These are phyloP conservation scores for Cydia strobilella DNA, from an alignment of 1,140 invertebrate species.

Conservation along the genomic window DNA sequence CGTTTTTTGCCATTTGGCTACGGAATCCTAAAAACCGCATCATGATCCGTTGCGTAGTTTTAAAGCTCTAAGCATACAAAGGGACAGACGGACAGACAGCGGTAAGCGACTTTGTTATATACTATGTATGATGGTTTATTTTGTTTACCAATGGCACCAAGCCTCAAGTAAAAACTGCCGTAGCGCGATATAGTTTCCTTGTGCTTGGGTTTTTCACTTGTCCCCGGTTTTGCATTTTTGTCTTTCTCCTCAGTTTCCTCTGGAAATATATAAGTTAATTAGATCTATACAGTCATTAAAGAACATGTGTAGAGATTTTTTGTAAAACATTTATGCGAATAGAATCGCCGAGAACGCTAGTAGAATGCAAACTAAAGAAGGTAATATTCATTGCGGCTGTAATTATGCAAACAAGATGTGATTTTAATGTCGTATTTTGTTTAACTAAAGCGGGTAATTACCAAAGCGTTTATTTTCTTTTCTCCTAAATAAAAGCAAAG, in stretches of 20 bases:
- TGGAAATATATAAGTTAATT: conserved; percentile 43
- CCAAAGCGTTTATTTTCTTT: conserved; percentile 39
- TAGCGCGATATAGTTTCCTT: conserved; percentile 78
- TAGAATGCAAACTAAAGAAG: conserved; percentile 70
- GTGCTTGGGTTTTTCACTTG: conserved; percentile 67
- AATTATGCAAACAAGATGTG: conserved; percentile 78
- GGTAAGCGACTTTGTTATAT: too few relatives aligned
- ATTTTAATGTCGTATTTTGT: conserved; percentile 79
- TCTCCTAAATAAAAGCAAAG: conserved; percentile 6
- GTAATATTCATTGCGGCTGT: conserved; percentile 65
- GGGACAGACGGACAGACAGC: too few relatives aligned
- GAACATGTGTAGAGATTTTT: conserved; percentile 44
- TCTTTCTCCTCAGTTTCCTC: conserved; percentile 60
- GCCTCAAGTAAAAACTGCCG: conserved; percentile 89
- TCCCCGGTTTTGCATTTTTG: conserved; percentile 60
- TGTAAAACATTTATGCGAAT: conserved; percentile 63
- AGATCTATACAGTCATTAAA: conserved; percentile 37
- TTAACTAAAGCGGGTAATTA: conserved; percentile 75
- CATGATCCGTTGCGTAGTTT: too few relatives aligned
- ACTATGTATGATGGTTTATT: conserved; percentile 18
- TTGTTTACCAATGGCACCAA: conserved; percentile 86
- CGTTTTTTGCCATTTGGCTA: too few relatives aligned
- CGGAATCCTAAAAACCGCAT: too few relatives aligned
- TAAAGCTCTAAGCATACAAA: too few relatives aligned
- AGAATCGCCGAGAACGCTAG: conserved; percentile 64